Evolutionary conservation across 1,140 invertebrate genomes (phyloP), one percentile per base, ranked within the genome.

Genomic region (Drosophila azteca): DNA sequence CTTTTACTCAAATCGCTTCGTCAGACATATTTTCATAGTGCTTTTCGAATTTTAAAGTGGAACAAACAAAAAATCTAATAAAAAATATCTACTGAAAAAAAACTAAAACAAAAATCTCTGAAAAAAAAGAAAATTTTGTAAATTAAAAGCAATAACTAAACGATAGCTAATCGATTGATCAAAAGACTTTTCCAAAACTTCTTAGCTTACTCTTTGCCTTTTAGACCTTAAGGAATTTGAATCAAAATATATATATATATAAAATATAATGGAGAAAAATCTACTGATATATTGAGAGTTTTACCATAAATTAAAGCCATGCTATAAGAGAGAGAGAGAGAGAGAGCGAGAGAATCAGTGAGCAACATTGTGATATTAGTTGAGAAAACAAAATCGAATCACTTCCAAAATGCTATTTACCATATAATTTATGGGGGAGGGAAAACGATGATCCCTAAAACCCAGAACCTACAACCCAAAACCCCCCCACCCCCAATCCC

Each of bases 361-460:
- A 88, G 79, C 84, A 88, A 88, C 71, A 88, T 88, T 88, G 83
- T 88, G 83, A 88, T 88, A 88, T 88, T 88, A 88, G 83, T 88
- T 88, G 83, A 88, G 68, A 88, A 57, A 57, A 83, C 82, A 78
- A 87, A 87, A 87, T 88, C 82, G 48, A 79, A 76, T 87, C 85
- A 87, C 82, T 87, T 87, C 82, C 82, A 82, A 39, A 75, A 43
- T 60, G 82, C 82, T 87, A 82, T 46, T 87, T 88, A 75, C n/a
- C 58, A 64, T 79, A 79, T 88, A 46, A 78, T 84, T 85, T 84
- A 45, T 29, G 46, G 52, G 31, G 35, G 52, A 9, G 35, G 35
- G 1, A 35, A 9, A 13, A 13, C 26, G 17, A 17, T 45, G 60
- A n/a, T 44, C 48, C 49, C n/a, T 22, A 46, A n/a, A 22, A 20